Evolutionary conservation across 2,113 vertebrate species (phyloP).

Genomic region (Brienomyrus longianalis): DNA sequence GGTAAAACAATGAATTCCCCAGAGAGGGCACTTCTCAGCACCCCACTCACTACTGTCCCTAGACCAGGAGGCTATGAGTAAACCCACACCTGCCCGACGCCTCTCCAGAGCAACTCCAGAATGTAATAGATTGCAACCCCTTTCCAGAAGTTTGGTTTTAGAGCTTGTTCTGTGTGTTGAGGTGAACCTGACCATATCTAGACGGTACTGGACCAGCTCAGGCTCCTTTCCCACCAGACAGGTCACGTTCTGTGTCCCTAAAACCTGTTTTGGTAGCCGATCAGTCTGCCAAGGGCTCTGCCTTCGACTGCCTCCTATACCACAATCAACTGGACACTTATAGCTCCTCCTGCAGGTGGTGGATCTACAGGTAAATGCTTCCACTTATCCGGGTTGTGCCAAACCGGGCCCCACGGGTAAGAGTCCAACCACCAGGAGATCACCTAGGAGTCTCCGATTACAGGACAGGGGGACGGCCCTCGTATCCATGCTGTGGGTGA

Average conservation of each 20-base stretch:
- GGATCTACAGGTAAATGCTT: background rate
- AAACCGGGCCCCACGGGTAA: background rate
- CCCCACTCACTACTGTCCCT: too few species aligned
- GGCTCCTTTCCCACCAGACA: background rate
- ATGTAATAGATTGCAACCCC: background rate
- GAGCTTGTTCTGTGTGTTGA: background rate
- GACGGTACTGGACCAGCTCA: background rate
- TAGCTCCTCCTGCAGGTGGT: background rate
- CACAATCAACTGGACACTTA: background rate
- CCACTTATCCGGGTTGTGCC: background rate
- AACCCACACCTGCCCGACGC: background rate
- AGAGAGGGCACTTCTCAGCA: too few species aligned
- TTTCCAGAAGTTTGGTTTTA: background rate
- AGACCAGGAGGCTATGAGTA: background rate
- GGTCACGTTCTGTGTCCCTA: background rate
- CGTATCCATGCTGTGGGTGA: background rate
- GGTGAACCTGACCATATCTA: background rate
- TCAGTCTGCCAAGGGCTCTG: background rate
- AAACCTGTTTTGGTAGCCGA: background rate
- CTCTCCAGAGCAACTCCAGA: background rate
- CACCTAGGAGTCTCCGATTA: background rate
- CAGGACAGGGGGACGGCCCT: background rate
- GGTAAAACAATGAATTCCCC: background rate
- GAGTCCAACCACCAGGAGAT: background rate
- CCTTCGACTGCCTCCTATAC: background rate